Conservation (phyloP, 2,888 invertebrate species). For the Polydrusus cervinus region DNA sequence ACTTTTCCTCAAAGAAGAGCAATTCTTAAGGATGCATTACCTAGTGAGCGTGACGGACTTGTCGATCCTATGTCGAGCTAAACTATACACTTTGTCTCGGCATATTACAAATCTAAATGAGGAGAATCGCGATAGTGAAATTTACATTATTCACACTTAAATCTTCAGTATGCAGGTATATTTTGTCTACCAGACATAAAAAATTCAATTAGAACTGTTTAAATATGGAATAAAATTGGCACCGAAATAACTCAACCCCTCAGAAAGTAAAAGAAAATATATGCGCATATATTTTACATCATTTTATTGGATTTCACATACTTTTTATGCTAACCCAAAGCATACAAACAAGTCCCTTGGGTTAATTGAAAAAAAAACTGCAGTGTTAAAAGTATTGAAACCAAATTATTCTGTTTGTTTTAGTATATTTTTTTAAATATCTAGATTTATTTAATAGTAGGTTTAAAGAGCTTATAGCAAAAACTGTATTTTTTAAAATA, state of each 20-base stretch:
- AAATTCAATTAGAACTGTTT: conserved; percentile 20
- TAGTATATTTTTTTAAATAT: background rate
- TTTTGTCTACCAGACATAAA: conserved; percentile 6
- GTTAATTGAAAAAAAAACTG: conserved; percentile 29
- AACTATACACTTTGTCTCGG: no score
- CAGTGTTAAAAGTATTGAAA: conserved; percentile 17
- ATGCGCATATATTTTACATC: conserved; percentile 44
- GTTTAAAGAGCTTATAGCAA: background rate
- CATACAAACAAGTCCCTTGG: conserved; percentile 21
- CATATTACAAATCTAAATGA: no score
- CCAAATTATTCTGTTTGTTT: background rate
- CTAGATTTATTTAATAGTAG: background rate
- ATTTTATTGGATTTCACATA: conserved; percentile 34
- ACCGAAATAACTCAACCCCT: conserved; percentile 15
- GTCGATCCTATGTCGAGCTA: no score
- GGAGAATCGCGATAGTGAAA: no score
- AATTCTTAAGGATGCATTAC: no score
- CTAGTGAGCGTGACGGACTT: no score
- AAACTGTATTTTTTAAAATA: no score
- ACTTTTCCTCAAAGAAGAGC: no score
- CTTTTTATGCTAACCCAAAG: conserved; percentile 24
- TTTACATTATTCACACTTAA: no score
- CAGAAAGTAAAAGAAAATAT: conserved; percentile 37
- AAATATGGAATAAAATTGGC: conserved; percentile 36
- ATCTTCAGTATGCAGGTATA: no score